phyloP scores from a whole-genome alignment of 2,888 invertebrate species.

The Myathropa florea region DNA sequence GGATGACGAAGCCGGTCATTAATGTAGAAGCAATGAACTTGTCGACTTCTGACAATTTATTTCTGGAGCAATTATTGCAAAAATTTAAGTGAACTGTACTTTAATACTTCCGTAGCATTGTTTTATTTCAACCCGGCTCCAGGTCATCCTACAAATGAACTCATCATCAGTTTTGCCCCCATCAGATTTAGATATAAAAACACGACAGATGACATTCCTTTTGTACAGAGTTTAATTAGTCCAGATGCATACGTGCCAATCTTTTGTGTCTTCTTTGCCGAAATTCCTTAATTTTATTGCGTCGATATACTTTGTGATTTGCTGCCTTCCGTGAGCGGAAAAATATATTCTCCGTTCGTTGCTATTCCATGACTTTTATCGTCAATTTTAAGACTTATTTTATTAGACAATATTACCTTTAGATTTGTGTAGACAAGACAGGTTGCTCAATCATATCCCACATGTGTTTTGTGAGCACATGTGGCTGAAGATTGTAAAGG shows the following conservation, averaged over 20 bases:
- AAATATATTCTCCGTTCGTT: background rate
- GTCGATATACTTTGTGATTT: too few species aligned
- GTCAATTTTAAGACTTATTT: background rate
- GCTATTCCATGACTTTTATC: background rate
- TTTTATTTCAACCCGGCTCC: background rate
- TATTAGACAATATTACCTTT: background rate
- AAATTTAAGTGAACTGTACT: background rate
- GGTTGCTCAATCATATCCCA: background rate
- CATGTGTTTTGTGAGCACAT: background rate
- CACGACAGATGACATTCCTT: too few species aligned
- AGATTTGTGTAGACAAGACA: background rate
- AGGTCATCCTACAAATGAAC: too few species aligned
- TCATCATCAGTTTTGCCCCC: too few species aligned
- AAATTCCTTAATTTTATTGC: background rate
- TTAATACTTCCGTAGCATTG: background rate
- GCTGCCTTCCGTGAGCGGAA: background rate
- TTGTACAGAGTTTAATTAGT: too few species aligned
- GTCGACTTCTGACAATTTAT: background rate
- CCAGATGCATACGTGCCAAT: too few species aligned
- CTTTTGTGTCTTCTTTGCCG: background rate
- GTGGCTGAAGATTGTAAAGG: background rate
- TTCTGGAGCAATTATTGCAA: background rate
- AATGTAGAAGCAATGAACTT: background rate
- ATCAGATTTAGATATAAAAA: too few species aligned
- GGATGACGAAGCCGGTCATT: background rate